Evolutionary conservation across 2,797 vertebrate species (phyloP).

Genomic region (Zalophus californianus): DNA sequence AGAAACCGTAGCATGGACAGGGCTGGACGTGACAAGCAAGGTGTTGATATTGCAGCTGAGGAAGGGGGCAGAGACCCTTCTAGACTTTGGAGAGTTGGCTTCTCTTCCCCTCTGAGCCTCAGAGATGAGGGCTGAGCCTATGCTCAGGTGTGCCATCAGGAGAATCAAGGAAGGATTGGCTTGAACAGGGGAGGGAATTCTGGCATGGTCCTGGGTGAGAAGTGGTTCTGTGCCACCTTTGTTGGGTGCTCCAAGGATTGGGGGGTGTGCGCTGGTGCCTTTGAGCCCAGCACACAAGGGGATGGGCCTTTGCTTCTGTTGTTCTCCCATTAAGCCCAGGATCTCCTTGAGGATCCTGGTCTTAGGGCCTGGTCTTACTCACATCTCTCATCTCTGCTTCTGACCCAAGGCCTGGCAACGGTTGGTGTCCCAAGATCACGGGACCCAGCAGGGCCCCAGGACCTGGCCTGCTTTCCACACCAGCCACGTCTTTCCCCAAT

Average conservation of each 20-base stretch:
- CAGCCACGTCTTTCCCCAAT: not conserved
- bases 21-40: not conserved
- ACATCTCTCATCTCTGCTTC: not conserved
- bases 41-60: not conserved
- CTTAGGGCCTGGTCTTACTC: not conserved
- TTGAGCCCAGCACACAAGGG: not conserved
- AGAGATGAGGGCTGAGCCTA: not conserved
- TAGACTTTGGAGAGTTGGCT: not conserved
- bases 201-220: not conserved
- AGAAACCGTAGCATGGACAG: not conserved
- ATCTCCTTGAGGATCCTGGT: not conserved
- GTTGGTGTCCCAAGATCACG: not conserved
- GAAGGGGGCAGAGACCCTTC: not conserved
- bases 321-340: not conserved
- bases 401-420: not conserved
- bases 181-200: not conserved
- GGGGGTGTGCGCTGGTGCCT: not conserved
- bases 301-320: not conserved
- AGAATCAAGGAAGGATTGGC: not conserved
- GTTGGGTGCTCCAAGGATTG: not conserved
- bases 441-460: not conserved
- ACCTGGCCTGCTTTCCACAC: not conserved
- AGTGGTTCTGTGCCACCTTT: not conserved
- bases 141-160: not conserved
- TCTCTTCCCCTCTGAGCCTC: not conserved